phyloP scores from a whole-genome alignment of 2,113 vertebrate genomes.

The Crotalus viridis region DNA sequence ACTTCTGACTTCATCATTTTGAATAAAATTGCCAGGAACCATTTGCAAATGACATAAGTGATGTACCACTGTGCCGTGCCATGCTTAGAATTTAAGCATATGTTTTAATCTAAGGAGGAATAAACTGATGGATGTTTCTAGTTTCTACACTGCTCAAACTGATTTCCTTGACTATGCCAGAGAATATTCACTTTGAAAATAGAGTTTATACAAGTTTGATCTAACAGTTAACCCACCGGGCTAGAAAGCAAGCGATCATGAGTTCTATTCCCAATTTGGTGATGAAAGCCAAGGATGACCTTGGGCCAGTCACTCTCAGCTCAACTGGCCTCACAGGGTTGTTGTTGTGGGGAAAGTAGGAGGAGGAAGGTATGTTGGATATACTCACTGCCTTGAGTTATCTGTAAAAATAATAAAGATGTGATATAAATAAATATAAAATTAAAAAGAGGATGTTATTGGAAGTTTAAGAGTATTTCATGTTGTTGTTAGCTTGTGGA shows the following conservation, averaged over 20 bases:
- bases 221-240: too few species aligned
- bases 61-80: background rate
- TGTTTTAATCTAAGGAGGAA: background rate
- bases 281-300: background rate
- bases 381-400: too few species aligned
- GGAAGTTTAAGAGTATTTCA: background rate
- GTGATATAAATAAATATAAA: too few species aligned
- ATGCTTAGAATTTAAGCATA: background rate
- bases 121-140: background rate
- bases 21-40: background rate
- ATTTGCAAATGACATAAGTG: background rate
- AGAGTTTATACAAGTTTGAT: too few species aligned
- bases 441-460: background rate
- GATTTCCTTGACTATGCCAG: background rate
- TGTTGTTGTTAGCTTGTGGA: background rate
- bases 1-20: background rate
- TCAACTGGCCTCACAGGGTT: background rate
- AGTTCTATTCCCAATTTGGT: background rate
- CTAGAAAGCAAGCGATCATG: background rate
- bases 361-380: background rate
- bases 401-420: too few species aligned
- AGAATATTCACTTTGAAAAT: background rate
- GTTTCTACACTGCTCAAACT: background rate
- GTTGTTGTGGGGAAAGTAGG: background rate
- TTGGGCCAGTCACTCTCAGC: background rate